These are phyloP conservation scores for Muscicapa adusta DNA, from an alignment of 2,113 vertebrate genomes.

Conservation along the genomic window DNA sequence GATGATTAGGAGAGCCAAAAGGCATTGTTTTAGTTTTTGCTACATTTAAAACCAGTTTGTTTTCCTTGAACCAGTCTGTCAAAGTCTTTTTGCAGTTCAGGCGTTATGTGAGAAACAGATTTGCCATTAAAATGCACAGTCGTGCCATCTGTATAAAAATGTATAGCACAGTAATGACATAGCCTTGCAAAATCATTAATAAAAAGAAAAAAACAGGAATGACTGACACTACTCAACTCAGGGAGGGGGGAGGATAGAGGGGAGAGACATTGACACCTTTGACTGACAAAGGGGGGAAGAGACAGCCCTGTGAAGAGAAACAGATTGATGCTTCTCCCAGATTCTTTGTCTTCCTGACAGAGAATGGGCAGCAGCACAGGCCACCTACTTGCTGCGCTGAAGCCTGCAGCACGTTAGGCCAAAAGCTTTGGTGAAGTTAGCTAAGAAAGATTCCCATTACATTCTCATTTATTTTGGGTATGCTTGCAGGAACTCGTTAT, in stretches of 20 bases:
- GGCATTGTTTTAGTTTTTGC: conserved; percentile 86
- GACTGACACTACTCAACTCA: conserved; percentile 78
- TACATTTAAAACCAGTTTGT: conserved; percentile 85
- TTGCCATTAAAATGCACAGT: conserved; percentile 87
- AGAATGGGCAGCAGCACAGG: conserved; percentile 60
- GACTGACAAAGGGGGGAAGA: conserved; percentile 72
- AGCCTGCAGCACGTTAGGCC: conserved; percentile 54
- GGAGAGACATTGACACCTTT: conserved; percentile 71
- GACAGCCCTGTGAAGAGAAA: conserved; percentile 77
- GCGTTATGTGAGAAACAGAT: conserved; percentile 86
- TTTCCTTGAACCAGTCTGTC: conserved; percentile 85
- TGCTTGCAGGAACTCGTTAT: neutral
- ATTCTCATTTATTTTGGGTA: neutral
- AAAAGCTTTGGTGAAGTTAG: conserved; percentile 51
- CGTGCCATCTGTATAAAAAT: conserved; percentile 83
- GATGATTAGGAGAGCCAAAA: conserved; percentile 79
- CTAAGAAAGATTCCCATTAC: neutral
- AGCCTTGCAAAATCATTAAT: conserved; percentile 82
- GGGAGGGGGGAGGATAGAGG: conserved; percentile 70
- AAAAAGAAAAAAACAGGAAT: conserved; percentile 78
- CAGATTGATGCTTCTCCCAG: conserved; percentile 76
- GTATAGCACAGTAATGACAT: conserved; percentile 83
- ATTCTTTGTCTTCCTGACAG: conserved; percentile 74
- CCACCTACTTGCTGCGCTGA: conserved; percentile 63
- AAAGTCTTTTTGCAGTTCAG: conserved; percentile 87